A percentile compares a stretch with the other conserved stretches of the same genome.
These are phyloP conservation scores for Coleophora deauratella DNA, from an alignment of 2,888 invertebrate genomes.

Conservation along the genomic window DNA sequence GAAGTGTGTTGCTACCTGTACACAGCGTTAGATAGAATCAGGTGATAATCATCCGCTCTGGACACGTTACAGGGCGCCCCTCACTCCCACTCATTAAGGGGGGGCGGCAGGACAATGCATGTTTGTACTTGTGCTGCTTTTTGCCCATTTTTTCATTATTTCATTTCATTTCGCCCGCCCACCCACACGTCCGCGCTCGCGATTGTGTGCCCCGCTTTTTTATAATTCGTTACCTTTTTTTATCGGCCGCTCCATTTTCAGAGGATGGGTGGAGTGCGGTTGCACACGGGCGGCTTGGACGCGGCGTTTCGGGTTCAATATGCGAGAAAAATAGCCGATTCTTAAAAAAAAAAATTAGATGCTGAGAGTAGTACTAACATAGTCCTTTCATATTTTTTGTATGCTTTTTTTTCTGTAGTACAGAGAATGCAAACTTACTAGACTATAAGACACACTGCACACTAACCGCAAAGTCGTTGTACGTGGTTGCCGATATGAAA, in stretches of 20 bases:
- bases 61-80: conserved; percentile 31
- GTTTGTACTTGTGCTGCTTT: conserved; percentile 74
- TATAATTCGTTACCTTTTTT: conserved; percentile 74
- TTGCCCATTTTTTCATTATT: conserved; percentile 75
- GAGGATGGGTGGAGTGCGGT: conserved; percentile 53
- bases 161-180: conserved; percentile 74
- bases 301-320: conserved; percentile 11
- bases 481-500: no score
- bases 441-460: no score
- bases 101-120: conserved; percentile 67
- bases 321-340: no score
- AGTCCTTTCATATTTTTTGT: no score
- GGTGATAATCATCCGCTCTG: conserved; percentile 69
- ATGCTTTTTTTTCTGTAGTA: no score
- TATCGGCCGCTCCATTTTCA: conserved; percentile 74
- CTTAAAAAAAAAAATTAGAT: no score
- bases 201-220: conserved; percentile 71
- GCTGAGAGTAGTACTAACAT: no score
- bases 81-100: conserved; percentile 61
- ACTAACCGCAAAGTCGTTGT: no score
- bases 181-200: conserved; percentile 70
- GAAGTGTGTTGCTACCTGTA: no score
- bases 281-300: conserved; percentile 36
- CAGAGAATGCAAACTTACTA: no score
- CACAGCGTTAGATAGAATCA: conserved; percentile 50